Percentiles rank a stretch among this genome's conserved stretches.
These are phyloP conservation scores for Propithecus deckenii DNA, from an alignment of 2,797 vertebrate genomes.

Conservation along the genomic window DNA sequence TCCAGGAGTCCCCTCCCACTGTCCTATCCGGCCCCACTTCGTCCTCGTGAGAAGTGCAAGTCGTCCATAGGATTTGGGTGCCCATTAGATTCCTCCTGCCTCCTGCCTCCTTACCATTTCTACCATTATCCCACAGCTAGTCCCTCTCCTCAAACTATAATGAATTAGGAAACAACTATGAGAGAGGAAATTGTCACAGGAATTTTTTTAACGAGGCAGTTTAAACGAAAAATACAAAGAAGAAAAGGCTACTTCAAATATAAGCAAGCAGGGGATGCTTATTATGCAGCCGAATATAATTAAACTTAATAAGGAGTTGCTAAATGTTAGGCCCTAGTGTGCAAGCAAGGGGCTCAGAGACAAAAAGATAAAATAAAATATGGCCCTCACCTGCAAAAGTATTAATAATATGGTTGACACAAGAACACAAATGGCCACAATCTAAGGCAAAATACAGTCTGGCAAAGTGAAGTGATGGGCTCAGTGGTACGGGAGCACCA, in stretches of 20 bases:
- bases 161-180: not conserved
- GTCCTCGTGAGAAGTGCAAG: not conserved
- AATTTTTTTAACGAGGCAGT: constrained; percentile 17
- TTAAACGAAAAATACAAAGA: not conserved
- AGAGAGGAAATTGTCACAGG: not conserved
- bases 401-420: not conserved
- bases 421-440: not conserved
- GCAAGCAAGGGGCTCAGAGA: not conserved
- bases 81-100: not conserved
- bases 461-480: not conserved
- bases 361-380: constrained; percentile 16
- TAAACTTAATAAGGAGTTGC: constrained; percentile 30
- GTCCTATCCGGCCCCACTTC: not conserved
- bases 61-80: not conserved
- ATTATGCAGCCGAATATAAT: not conserved
- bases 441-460: not conserved
- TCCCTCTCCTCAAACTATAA: not conserved
- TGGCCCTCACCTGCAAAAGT: not conserved
- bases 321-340: not conserved
- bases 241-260: constrained; percentile 16
- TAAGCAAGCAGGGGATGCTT: not conserved
- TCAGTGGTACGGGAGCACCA: not conserved
- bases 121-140: not conserved
- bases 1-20: not conserved
- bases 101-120: not conserved